Conservation (phyloP, 2,888 invertebrate species). For the Trissolcus japonicus region DNA sequence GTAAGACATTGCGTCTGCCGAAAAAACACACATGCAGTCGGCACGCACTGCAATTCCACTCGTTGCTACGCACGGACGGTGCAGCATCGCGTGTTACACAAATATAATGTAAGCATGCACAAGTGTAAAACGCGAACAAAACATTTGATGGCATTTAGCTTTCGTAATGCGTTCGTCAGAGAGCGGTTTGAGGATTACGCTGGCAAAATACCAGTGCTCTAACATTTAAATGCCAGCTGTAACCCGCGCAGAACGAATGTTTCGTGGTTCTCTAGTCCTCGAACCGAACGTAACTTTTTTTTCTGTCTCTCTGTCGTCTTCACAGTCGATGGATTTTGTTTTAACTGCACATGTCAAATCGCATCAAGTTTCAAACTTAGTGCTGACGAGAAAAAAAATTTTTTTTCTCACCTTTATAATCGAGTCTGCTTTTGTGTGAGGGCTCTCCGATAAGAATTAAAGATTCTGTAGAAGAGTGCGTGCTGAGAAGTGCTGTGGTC, state of each 20-base stretch:
- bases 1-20: neutral
- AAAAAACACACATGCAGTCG: too few species aligned
- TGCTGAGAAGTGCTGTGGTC: neutral
- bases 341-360: conserved; percentile 1
- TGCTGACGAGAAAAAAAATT: neutral
- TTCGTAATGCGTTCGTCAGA: conserved; percentile 69
- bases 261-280: conserved; percentile 34
- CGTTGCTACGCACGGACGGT: conserved; percentile 24
- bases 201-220: conserved; percentile 70
- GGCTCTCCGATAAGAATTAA: conserved; percentile 6
- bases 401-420: too few species aligned
- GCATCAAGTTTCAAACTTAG: neutral
- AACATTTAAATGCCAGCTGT: conserved; percentile 74
- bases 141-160: conserved; percentile 72
- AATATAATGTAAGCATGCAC: conserved; percentile 42
- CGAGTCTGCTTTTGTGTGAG: neutral
- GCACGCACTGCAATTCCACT: conserved; percentile 3
- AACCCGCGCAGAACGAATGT: conserved; percentile 55
- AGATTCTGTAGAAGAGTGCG: neutral
- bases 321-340: conserved; percentile 1
- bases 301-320: neutral
- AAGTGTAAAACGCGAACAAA: conserved; percentile 49
- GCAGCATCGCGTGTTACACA: conserved; percentile 38
- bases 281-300: conserved; percentile 21
- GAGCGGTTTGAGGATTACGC: conserved; percentile 60